phyloP scores from a whole-genome alignment of 2,113 vertebrate genomes.

The Globicephala melas region DNA sequence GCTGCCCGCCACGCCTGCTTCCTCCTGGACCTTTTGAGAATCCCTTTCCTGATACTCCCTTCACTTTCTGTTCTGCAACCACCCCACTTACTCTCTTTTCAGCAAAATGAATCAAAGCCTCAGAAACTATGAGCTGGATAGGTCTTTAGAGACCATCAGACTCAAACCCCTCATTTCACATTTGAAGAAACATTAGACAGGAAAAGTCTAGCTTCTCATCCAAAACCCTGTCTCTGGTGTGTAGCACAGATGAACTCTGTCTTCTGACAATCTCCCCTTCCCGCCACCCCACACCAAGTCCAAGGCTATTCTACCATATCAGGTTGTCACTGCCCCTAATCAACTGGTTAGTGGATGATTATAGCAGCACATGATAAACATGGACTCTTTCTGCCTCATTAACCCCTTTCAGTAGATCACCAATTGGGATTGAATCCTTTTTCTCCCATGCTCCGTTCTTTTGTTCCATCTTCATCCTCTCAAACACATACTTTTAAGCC shows the following conservation, averaged over 20 bases:
- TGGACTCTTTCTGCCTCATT: neutral
- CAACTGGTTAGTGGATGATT: too few relatives aligned
- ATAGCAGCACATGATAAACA: neutral
- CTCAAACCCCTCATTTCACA: neutral
- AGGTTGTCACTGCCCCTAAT: neutral
- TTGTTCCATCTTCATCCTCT: neutral
- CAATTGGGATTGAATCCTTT: neutral
- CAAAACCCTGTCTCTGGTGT: neutral
- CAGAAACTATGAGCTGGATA: neutral
- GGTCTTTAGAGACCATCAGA: neutral
- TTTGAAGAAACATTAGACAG: neutral
- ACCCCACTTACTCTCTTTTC: neutral
- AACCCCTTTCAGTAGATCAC: neutral
- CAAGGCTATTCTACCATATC: neutral
- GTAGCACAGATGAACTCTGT: neutral
- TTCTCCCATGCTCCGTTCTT: neutral
- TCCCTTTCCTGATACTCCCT: neutral
- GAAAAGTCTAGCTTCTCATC: neutral
- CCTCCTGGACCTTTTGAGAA: neutral
- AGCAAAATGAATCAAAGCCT: neutral
- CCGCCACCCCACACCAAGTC: neutral
- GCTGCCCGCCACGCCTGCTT: neutral
- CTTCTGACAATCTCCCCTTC: neutral
- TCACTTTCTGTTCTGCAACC: neutral
- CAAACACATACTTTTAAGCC: neutral